Evolutionary conservation across 2,888 invertebrate genomes (phyloP), one percentile per base, ranked within the genome.

Genomic region (Caenorhabditis drosophilae): DNA sequence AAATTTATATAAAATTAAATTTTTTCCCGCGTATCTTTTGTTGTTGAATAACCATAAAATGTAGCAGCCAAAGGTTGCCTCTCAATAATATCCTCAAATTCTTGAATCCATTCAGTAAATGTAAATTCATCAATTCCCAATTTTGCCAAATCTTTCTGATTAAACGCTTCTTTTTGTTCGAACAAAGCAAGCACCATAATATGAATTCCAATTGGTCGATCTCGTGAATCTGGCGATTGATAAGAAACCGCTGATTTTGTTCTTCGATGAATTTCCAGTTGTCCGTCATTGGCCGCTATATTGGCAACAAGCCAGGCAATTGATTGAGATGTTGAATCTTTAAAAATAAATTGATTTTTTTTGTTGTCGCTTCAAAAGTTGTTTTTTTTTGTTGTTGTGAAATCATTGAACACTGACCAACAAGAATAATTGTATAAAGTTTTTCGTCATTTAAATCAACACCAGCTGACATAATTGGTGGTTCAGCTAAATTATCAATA

Each of bases 391-490:
- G 4, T 3, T 20, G 2, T 40, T 6, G 4, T 3, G 7, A 16
- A 18, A 40, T 40, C 26, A 38, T 20, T 22, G 50, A 16, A 27
- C 15, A 45, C 54, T 23, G 20, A 73, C 73, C 73, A 36, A 60
- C 45, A 2, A 73, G 50, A 26, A 73, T 57, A 26, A 73, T 49
- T 6, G 67, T 67, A 49, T 73, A 73, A 1, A 60, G 51, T 26
- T 61, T 59, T 16, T 70, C 66, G 22, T 73, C 64, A 15, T 61
- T 36, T 3, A 64, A 35, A 22, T 62, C 59, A 16, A 62, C 48
- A n/a, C 58, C 51, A 3, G 56, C 48, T 11, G 59, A 46, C 52
- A 72, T 50, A 0, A 58, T 25, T 22, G 72, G 72, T 4, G 66
- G 63, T 26, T 58, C 56, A 2, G 66, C 62, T 0, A 72, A 45